Evolutionary conservation across 2,113 vertebrate genomes (phyloP).

Genomic region (Entelurus aequoreus): DNA sequence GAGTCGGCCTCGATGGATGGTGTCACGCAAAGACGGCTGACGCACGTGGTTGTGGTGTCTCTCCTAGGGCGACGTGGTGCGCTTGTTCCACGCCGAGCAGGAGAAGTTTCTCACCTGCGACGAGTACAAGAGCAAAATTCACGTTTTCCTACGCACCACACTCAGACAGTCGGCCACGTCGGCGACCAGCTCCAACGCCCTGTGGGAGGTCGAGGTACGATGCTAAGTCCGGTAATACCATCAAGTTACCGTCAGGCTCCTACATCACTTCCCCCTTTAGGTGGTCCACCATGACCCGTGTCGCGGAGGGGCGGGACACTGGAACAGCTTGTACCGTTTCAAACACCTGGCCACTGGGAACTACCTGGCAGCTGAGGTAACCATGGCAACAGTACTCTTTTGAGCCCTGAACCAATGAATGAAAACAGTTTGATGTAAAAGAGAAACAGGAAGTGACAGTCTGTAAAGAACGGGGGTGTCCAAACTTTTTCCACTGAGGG

Average conservation of each 20-base stretch:
- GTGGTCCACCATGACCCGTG: conserved; percentile 96
- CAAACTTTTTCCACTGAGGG: too few species aligned
- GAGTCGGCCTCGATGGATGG: conserved; percentile 5
- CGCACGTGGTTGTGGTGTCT: too few species aligned
- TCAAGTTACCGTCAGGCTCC: too few species aligned
- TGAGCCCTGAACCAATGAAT: too few species aligned
- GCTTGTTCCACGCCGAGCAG: conserved; percentile 93
- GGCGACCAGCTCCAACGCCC: conserved; percentile 94
- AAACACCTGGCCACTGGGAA: conserved; percentile 94
- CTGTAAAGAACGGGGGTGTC: too few species aligned
- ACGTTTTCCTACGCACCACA: conserved; percentile 92
- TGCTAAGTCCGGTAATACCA: not conserved
- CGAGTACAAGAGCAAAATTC: conserved; percentile 85
- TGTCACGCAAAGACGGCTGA: too few species aligned
- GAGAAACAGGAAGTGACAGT: too few species aligned
- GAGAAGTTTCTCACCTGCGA: conserved; percentile 98
- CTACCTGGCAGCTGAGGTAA: conserved; percentile 94
- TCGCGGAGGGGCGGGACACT: conserved; percentile 91
- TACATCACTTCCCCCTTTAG: conserved; percentile 50
- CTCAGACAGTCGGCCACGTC: conserved; percentile 92
- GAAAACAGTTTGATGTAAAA: too few species aligned
- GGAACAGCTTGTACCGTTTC: conserved; percentile 94
- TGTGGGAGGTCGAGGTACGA: conserved; percentile 96
- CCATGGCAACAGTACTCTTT: conserved; percentile 5
- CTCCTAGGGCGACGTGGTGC: conserved; percentile 88